Evolutionary conservation across 2,888 invertebrate species (phyloP).

Genomic region (Mactromeris polynyma): DNA sequence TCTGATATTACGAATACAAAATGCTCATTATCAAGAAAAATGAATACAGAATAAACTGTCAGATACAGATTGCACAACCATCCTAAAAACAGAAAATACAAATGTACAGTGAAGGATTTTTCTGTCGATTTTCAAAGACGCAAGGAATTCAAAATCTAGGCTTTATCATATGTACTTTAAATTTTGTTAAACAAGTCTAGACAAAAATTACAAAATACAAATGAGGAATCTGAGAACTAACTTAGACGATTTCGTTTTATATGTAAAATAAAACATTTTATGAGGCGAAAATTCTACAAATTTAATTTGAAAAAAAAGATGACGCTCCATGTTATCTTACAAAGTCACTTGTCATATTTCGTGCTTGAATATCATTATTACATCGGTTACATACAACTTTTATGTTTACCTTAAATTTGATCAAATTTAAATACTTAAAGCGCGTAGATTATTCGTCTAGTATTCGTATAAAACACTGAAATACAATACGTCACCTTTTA

Average conservation of each 20-base stretch:
- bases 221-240: not conserved
- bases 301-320: not conserved
- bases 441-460: not conserved
- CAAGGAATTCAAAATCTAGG: too few relatives aligned
- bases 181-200: not conserved
- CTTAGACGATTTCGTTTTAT: not conserved
- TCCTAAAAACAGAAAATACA: too few relatives aligned
- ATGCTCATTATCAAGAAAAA: too few relatives aligned
- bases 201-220: not conserved
- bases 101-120: too few relatives aligned
- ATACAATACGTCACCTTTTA: not conserved
- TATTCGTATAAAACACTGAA: not conserved
- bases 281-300: not conserved
- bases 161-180: too few relatives aligned
- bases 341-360: not conserved
- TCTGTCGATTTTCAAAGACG: too few relatives aligned
- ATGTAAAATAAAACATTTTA: not conserved
- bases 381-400: not conserved
- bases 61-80: too few relatives aligned
- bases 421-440: not conserved
- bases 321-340: not conserved
- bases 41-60: too few relatives aligned
- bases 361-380: not conserved
- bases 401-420: not conserved
- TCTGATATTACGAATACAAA: too few relatives aligned